These are phyloP conservation scores for Cynoglossus semilaevis DNA, from an alignment of 2,113 vertebrate species.

Conservation along the genomic window DNA sequence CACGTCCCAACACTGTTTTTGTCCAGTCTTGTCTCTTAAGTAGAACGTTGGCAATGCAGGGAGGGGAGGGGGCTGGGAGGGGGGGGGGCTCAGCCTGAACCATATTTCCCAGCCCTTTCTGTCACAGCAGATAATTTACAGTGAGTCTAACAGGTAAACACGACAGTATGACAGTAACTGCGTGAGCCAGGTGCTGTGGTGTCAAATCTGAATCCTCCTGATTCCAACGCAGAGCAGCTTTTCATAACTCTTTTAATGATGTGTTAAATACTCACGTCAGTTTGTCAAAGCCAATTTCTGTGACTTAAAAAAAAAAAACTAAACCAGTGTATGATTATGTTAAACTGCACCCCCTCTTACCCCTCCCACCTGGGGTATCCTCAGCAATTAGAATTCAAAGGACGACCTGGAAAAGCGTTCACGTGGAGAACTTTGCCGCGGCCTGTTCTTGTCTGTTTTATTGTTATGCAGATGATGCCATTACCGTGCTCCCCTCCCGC, in stretches of 20 bases:
- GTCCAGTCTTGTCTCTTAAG: conserved; percentile 56
- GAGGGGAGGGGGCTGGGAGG: background rate
- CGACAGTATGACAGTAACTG: background rate
- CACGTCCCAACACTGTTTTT: conserved; percentile 58
- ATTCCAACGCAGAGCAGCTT: too few relatives aligned
- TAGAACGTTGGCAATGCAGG: conserved; percentile 62
- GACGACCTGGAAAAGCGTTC: background rate
- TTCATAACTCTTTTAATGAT: too few relatives aligned
- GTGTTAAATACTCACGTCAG: too few relatives aligned
- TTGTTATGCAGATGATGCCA: conserved; percentile 5
- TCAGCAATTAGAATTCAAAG: too few relatives aligned
- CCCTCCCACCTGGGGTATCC: too few relatives aligned
- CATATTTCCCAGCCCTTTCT: conserved; percentile 15
- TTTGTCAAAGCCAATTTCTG: too few relatives aligned
- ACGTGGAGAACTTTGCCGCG: background rate
- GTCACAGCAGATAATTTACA: conserved; percentile 36
- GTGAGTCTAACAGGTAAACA: conserved; percentile 3
- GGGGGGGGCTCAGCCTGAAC: too few relatives aligned
- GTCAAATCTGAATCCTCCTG: too few relatives aligned
- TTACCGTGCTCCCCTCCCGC: background rate
- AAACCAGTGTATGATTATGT: too few relatives aligned
- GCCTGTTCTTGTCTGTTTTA: conserved; percentile 6
- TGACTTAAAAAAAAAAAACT: too few relatives aligned
- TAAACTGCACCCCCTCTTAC: too few relatives aligned
- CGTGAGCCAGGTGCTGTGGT: too few relatives aligned